A percentile compares a stretch with the other conserved stretches of the same genome.
Evolutionary conservation across 2,113 vertebrate species (phyloP).

Genomic region (Craseonycteris thonglongyai): DNA sequence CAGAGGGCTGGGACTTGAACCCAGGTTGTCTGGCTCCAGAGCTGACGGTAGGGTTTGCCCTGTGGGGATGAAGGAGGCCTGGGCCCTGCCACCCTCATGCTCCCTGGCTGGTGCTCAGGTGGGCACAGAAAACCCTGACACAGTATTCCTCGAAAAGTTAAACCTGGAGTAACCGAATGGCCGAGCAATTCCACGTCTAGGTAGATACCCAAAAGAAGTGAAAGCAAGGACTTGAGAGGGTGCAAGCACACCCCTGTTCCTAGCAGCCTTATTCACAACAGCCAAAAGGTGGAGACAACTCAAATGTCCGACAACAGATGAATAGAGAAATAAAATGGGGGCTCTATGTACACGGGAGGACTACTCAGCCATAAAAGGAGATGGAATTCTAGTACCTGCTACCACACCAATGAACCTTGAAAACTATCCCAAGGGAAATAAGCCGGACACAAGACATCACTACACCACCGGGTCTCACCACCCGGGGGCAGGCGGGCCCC

Average conservation of each 20-base stretch:
- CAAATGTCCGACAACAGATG: background rate
- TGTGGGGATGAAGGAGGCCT: rapidly evolving
- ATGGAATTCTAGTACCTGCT: too few species aligned
- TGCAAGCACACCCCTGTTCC: rapidly evolving
- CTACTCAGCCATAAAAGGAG: background rate
- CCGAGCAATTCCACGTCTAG: background rate
- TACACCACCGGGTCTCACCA: background rate
- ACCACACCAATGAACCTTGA: background rate
- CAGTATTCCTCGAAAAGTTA: background rate
- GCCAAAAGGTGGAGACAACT: background rate
- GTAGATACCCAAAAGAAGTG: rapidly evolving
- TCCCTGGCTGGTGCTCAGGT: background rate
- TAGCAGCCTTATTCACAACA: rapidly evolving
- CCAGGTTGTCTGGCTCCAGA: background rate
- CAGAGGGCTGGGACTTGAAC: background rate
- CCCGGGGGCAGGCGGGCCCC: background rate
- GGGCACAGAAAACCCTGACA: background rate
- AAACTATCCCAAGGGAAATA: background rate
- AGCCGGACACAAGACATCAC: background rate
- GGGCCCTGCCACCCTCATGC: background rate
- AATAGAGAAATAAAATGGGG: background rate
- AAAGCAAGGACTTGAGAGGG: background rate
- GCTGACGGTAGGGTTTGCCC: background rate
- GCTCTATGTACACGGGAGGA: rapidly evolving
- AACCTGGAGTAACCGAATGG: background rate